Percentiles rank a stretch among this genome's conserved stretches.
Evolutionary conservation across 2,113 vertebrate genomes (phyloP).

Genomic region (Herpetotheres cachinnans): DNA sequence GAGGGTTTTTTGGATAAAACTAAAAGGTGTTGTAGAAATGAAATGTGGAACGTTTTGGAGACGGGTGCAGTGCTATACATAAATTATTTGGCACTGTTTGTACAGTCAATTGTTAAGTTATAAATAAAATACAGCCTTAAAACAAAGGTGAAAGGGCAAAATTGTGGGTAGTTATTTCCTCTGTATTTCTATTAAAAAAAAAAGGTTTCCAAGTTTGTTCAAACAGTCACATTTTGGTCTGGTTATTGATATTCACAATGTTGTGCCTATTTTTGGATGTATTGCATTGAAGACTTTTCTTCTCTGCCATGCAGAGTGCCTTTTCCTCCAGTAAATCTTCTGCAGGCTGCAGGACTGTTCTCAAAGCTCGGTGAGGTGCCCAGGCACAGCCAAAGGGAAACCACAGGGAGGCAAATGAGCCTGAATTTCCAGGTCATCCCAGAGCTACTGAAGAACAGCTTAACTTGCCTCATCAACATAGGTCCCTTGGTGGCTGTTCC

Average conservation of each 20-base stretch:
- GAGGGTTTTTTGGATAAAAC: not conserved
- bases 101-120: constrained; percentile 26
- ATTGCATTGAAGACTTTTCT: not conserved
- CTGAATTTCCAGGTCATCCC: not conserved
- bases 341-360: not conserved
- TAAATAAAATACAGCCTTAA: constrained; percentile 35
- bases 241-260: not conserved
- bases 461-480: not conserved
- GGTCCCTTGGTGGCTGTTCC: not conserved
- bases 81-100: constrained; percentile 38
- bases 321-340: not conserved
- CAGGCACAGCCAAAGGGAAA: not conserved
- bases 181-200: not conserved
- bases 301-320: not conserved
- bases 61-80: not conserved
- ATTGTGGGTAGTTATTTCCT: not conserved
- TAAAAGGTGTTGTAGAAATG: not conserved
- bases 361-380: not conserved
- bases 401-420: not conserved
- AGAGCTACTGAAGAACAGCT: not conserved
- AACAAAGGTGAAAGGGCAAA: constrained; percentile 12
- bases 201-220: not conserved
- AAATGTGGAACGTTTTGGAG: not conserved
- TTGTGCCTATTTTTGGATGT: not conserved
- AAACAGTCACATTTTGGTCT: constrained; percentile 5